These are phyloP conservation scores for Zootermopsis nevadensis DNA, from an alignment of 2,888 invertebrate species.

Conservation along the genomic window DNA sequence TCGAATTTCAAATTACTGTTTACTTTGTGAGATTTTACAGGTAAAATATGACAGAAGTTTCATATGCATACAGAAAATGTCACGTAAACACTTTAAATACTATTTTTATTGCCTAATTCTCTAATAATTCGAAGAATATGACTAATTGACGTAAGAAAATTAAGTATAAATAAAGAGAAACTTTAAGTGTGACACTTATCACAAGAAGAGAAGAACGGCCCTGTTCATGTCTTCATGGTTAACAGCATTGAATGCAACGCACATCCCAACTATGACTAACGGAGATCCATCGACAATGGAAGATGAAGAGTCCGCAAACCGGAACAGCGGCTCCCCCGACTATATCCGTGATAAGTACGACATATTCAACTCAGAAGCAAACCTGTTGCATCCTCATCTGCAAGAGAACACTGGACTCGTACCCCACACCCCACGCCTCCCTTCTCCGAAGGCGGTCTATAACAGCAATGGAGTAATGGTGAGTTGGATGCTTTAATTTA, in stretches of 20 bases:
- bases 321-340: neutral
- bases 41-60: too few species aligned
- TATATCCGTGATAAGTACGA: constrained; percentile 18
- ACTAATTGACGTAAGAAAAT: too few species aligned
- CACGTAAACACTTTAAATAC: too few species aligned
- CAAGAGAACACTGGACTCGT: neutral
- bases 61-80: too few species aligned
- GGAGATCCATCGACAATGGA: neutral
- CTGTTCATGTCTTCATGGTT: constrained; percentile 32
- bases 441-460: neutral
- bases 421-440: neutral
- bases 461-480: constrained; percentile 5
- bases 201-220: too few species aligned
- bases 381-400: neutral
- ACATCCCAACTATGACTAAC: constrained; percentile 21
- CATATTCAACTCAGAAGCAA: neutral
- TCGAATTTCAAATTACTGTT: too few species aligned
- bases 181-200: too few species aligned
- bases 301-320: neutral
- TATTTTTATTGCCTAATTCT: too few species aligned
- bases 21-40: too few species aligned
- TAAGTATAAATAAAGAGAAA: too few species aligned
- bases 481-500: neutral
- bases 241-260: neutral
- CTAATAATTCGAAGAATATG: too few species aligned